These are phyloP conservation scores for Asbolus verrucosus DNA, from an alignment of 1,140 invertebrate genomes.

Conservation along the genomic window DNA sequence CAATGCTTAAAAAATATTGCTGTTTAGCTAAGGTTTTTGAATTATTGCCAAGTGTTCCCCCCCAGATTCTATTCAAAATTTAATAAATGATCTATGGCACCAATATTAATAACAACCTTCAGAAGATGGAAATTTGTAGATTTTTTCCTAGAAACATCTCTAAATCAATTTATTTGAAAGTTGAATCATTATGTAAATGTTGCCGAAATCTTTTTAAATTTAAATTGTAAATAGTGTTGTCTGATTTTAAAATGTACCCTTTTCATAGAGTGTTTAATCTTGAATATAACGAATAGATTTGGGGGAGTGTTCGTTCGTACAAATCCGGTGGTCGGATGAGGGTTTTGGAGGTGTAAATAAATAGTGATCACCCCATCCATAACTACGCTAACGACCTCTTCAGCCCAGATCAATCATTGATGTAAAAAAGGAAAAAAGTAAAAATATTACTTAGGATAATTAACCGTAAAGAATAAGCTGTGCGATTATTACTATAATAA, in stretches of 20 bases:
- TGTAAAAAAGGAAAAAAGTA: no score
- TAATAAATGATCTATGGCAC: constrained; percentile 7
- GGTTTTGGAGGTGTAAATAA: constrained; percentile 6
- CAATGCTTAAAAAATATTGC: neutral
- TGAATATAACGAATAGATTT: no score
- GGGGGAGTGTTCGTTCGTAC: neutral
- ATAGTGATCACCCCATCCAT: neutral
- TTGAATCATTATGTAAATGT: constrained; percentile 12
- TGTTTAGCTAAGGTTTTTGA: constrained; percentile 17
- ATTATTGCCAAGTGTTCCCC: neutral
- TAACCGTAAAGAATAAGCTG: neutral
- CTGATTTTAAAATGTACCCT: neutral
- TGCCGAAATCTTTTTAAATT: neutral
- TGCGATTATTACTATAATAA: no score
- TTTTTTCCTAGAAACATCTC: constrained; percentile 2
- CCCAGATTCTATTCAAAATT: neutral
- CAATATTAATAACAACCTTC: constrained; percentile 17
- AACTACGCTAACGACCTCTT: constrained; percentile 9
- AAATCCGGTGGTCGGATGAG: constrained; percentile 2
- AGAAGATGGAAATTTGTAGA: constrained; percentile 3
- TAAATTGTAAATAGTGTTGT: constrained; percentile 16
- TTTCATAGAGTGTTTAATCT: no score
- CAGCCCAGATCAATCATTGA: neutral
- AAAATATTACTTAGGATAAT: no score
- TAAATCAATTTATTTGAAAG: constrained; percentile 32